These are phyloP conservation scores for Limnephilus rhombicus DNA, from an alignment of 2,888 invertebrate genomes.

Conservation along the genomic window DNA sequence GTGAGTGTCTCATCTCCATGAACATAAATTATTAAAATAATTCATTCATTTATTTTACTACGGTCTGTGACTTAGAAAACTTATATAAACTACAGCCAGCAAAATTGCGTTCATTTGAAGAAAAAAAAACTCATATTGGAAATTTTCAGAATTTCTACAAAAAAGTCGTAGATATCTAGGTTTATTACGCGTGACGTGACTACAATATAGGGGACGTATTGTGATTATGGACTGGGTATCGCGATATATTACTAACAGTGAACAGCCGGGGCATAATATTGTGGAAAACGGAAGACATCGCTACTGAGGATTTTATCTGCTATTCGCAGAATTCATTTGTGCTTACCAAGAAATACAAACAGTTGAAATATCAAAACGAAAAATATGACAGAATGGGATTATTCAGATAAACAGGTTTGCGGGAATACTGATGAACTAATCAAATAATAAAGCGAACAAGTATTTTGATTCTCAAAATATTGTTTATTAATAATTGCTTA, in stretches of 20 bases:
- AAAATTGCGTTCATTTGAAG: neutral
- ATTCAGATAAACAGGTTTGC: neutral
- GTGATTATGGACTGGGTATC: neutral
- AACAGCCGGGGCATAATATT: neutral
- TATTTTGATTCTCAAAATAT: neutral
- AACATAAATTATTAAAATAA: neutral
- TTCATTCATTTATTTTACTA: neutral
- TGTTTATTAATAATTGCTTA: no score
- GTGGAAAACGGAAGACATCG: neutral
- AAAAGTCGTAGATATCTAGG: neutral
- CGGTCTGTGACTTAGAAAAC: neutral
- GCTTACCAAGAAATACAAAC: neutral
- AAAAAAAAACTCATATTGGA: neutral
- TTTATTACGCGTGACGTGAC: conserved; percentile 30
- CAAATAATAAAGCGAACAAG: neutral
- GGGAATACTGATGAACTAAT: neutral
- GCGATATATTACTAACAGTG: neutral
- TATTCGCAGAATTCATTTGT: neutral
- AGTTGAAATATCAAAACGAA: neutral
- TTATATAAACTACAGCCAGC: neutral
- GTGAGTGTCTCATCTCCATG: neutral
- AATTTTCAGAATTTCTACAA: conserved; percentile 9
- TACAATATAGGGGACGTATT: neutral
- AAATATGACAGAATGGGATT: neutral
- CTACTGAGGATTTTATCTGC: neutral